Evolutionary conservation across 1,140 invertebrate genomes (phyloP).

Genomic region (Bactericera cockerelli): DNA sequence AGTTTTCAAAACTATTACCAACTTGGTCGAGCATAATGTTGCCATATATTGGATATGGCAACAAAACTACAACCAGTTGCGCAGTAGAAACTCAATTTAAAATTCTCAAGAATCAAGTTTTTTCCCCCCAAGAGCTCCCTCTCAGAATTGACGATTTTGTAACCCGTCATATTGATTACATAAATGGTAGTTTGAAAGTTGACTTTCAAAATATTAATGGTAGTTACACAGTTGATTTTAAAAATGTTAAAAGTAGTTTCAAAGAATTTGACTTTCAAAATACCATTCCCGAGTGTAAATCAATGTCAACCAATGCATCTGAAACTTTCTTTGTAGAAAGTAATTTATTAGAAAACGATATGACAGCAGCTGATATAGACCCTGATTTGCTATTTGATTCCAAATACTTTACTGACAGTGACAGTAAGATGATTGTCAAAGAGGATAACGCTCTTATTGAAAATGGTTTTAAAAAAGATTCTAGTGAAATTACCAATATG

Average conservation of each 20-base stretch:
- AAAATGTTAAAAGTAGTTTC: no score
- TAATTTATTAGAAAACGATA: background rate
- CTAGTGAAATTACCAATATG: background rate
- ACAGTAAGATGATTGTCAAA: background rate
- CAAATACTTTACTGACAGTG: no score
- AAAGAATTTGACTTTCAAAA: no score
- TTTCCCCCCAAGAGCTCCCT: background rate
- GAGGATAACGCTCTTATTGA: background rate
- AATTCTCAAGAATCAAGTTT: background rate
- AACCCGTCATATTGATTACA: background rate
- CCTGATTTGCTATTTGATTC: no score
- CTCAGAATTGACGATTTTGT: background rate
- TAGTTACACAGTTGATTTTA: no score
- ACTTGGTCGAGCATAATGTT: background rate
- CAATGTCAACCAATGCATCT: background rate
- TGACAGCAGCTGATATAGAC: background rate
- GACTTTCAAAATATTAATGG: background rate
- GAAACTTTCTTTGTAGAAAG: background rate
- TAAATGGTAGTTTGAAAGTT: background rate
- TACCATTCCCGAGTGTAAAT: no score
- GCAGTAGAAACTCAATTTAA: background rate
- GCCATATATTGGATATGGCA: background rate
- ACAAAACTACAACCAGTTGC: background rate
- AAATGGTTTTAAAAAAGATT: no score
- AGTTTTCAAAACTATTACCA: background rate